Evolutionary conservation across 1,140 invertebrate genomes (phyloP).

Genomic region (Plectus sambesii): DNA sequence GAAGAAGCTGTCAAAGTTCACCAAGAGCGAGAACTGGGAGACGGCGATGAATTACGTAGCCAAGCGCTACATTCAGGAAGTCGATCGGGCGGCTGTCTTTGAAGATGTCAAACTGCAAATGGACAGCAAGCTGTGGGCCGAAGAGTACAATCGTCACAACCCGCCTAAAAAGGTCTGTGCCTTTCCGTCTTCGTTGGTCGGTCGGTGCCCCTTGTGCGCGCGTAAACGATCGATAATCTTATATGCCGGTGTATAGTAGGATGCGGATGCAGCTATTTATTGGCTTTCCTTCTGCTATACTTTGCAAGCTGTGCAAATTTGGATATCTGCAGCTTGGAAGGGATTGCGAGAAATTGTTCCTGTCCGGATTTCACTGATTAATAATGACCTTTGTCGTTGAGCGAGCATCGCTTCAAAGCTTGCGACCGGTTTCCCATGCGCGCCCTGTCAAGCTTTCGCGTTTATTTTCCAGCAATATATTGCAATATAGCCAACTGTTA

Average conservation of each 20-base stretch:
- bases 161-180: slow-evolving; percentile 54
- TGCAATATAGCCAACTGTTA: too few species aligned
- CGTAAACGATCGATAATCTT: background rate
- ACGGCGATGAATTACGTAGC: slow-evolving; percentile 54
- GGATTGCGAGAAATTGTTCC: too few species aligned
- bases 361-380: too few species aligned
- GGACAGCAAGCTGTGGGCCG: slow-evolving; percentile 57
- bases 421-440: too few species aligned
- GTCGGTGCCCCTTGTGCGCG: background rate
- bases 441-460: background rate
- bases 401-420: too few species aligned
- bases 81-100: slow-evolving; percentile 52
- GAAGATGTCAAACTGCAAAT: slow-evolving; percentile 56
- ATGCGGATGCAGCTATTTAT: background rate
- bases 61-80: slow-evolving; percentile 53
- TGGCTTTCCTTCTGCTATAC: background rate
- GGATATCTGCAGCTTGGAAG: too few species aligned
- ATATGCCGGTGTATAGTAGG: background rate
- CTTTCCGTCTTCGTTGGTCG: background rate
- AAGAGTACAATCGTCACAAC: slow-evolving; percentile 56
- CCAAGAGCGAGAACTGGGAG: slow-evolving; percentile 49
- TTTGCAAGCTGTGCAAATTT: too few species aligned
- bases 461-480: background rate
- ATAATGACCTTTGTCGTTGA: too few species aligned
- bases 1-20: slow-evolving; percentile 53